These are phyloP conservation scores for Ceratosolen solmsi DNA, from an alignment of 1,140 invertebrate genomes.

Conservation along the genomic window DNA sequence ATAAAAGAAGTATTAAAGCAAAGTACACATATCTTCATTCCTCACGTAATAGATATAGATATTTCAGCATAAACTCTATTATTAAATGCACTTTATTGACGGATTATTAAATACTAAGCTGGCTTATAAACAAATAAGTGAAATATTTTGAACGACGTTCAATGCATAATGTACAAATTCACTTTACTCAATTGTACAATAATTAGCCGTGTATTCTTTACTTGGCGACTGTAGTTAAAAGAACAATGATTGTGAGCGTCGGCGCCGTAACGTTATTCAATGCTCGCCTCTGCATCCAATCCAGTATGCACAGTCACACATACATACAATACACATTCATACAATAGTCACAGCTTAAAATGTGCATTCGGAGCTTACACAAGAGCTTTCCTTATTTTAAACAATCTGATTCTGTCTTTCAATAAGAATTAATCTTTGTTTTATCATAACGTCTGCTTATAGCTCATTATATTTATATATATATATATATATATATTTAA, in stretches of 20 bases:
- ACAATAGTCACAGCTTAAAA: neutral
- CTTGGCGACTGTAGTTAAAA: conserved; percentile 22
- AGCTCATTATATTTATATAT: neutral
- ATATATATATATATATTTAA: too few relatives aligned
- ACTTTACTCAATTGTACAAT: conserved; percentile 35
- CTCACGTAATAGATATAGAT: too few relatives aligned
- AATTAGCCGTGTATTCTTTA: conserved; percentile 40
- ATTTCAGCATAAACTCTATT: too few relatives aligned
- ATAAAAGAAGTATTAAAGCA: too few relatives aligned
- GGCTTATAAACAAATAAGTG: too few relatives aligned
- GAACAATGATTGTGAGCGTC: conserved; percentile 22
- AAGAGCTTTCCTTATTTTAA: neutral
- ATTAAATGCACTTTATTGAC: too few relatives aligned
- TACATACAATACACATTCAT: neutral
- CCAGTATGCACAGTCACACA: too few relatives aligned
- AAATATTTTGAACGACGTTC: too few relatives aligned
- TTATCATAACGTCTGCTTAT: neutral
- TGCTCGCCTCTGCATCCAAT: neutral
- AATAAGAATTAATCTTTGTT: neutral
- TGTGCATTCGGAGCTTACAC: neutral
- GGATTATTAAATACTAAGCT: too few relatives aligned
- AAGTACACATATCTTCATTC: too few relatives aligned
- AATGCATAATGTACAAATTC: neutral
- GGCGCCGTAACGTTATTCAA: conserved; percentile 37
- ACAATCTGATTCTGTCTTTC: neutral